These are phyloP conservation scores for Brienomyrus brachyistius DNA, from an alignment of 2,113 vertebrate species.

Conservation along the genomic window DNA sequence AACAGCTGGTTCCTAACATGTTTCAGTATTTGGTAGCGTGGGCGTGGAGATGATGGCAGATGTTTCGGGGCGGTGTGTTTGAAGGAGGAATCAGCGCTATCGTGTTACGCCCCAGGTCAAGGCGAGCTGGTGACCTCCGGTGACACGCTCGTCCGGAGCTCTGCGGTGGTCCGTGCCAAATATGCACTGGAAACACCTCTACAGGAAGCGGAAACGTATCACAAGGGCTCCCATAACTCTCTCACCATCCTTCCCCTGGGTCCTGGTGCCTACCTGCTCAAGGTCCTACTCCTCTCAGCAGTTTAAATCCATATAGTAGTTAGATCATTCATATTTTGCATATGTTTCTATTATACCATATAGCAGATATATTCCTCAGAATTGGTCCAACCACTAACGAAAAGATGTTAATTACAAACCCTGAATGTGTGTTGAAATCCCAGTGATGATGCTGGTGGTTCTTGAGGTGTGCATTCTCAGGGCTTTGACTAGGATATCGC, in stretches of 20 bases:
- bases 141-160: constrained; percentile 47
- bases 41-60: neutral
- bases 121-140: constrained; percentile 49
- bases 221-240: neutral
- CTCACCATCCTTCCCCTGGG: neutral
- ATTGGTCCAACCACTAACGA: neutral
- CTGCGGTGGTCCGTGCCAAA: neutral
- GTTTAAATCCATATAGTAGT: neutral
- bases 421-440: neutral
- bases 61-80: neutral
- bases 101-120: constrained; percentile 51
- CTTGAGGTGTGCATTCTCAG: neutral
- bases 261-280: neutral
- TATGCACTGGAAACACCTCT: neutral
- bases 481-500: neutral
- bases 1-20: constrained; percentile 15
- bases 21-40: neutral
- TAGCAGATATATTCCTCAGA: neutral
- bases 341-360: neutral
- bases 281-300: neutral
- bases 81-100: constrained; percentile 48
- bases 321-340: neutral
- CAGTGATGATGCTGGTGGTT: neutral
- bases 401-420: neutral
- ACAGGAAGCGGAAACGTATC: neutral